Conservation (phyloP, 2,888 invertebrate genomes). For the Erynnis tages region DNA sequence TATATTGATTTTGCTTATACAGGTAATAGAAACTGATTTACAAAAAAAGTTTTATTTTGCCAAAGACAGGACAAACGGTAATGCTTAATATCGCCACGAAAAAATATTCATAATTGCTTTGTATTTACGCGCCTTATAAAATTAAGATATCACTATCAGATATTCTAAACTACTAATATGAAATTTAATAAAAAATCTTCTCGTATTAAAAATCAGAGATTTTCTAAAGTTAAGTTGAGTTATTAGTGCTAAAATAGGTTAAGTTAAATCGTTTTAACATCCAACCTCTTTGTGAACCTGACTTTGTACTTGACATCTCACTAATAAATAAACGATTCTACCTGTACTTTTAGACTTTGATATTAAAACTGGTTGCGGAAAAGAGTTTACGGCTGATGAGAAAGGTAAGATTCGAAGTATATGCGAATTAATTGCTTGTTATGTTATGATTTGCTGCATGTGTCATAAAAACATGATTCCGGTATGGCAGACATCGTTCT, state of each 20-base stretch:
- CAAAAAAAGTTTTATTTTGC: slow-evolving; percentile 30
- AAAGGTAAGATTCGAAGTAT: slow-evolving; percentile 23
- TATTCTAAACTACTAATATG: background rate
- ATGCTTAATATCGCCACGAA: slow-evolving; percentile 46
- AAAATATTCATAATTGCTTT: slow-evolving; percentile 50
- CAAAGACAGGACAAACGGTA: slow-evolving; percentile 32
- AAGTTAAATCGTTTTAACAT: slow-evolving; percentile 46
- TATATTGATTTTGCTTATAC: slow-evolving; percentile 5
- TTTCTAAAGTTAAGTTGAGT: background rate
- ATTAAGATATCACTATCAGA: slow-evolving; percentile 21
- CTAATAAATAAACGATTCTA: slow-evolving; percentile 61
- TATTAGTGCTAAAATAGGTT: slow-evolving; percentile 40
- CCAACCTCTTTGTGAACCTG: slow-evolving; percentile 39
- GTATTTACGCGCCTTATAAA: slow-evolving; percentile 50
- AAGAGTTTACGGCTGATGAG: slow-evolving; percentile 14
- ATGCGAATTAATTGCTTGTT: slow-evolving; percentile 41
- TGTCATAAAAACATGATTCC: no score
- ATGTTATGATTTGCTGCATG: slow-evolving; percentile 59
- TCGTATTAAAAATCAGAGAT: background rate
- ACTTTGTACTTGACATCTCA: slow-evolving; percentile 63
- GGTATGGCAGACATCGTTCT: no score
- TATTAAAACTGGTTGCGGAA: slow-evolving; percentile 25
- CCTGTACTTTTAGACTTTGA: slow-evolving; percentile 31
- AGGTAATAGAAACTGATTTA: background rate
- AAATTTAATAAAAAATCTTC: background rate